A percentile compares a stretch with the other conserved stretches of the same genome.
phyloP scores from a whole-genome alignment of 53 echinoderm and acorn worm species.

The Antedon mediterranea region DNA sequence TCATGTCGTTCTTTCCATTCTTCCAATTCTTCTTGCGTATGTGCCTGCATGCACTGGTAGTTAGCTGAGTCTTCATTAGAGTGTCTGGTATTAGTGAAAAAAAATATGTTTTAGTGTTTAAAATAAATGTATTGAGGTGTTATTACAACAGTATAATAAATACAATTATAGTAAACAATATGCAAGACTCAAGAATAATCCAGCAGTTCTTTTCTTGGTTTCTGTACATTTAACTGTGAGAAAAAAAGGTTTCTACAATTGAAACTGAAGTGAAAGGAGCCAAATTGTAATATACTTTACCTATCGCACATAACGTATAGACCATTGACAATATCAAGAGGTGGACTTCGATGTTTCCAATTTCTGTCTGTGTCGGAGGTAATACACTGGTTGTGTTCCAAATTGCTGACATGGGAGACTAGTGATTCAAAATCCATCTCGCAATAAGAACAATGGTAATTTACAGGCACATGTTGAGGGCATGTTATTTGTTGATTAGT shows the following conservation, averaged over 20 bases:
- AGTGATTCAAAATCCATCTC: constrained; percentile 35
- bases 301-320: constrained; percentile 37
- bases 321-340: constrained; percentile 57
- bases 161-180: no score
- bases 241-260: no score
- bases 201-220: no score
- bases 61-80: constrained; percentile 38
- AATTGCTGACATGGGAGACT: constrained; percentile 38
- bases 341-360: constrained; percentile 75
- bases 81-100: constrained; percentile 56
- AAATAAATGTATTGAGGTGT: no score
- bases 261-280: no score
- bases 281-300: no score
- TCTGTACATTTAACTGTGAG: no score
- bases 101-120: no score
- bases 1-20: constrained; percentile 83
- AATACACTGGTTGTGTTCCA: constrained; percentile 46
- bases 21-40: constrained; percentile 60
- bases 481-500: no score
- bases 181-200: no score
- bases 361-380: constrained; percentile 70
- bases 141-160: no score
- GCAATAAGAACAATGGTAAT: constrained; percentile 66
- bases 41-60: constrained; percentile 62
- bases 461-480: no score